Base-by-base conservation (phyloP, 2,888 invertebrate species). In the Metopia argyrocephala region DNA sequence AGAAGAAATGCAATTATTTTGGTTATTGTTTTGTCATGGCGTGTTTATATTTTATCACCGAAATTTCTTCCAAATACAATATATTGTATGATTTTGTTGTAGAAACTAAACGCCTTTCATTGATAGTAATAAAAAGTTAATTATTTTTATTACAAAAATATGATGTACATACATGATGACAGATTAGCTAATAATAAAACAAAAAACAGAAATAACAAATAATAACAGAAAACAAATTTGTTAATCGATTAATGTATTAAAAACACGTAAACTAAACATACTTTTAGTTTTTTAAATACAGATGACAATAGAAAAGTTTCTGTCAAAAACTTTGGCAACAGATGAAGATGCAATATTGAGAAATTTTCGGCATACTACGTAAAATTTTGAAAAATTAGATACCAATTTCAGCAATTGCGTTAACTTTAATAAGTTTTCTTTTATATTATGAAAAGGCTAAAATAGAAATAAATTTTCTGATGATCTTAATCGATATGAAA, bases 121-220 rank as follows among this genome's bases (percentile, higher is more conserved):
- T 45, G 21, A 23, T 31, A 31, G 31, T 45, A 61, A 61, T 38
- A 38, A 61, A 61, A 66, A 66, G 23, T 31, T 61, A 57, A 70
- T 70, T 70, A 52, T 9, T 27, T 70, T 31, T 52, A 50, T 50
- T 70, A 27, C 28, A 57, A 20, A 20, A 18, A 50, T 25, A 38
- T 59, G 59, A 70, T 21, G 20, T 45, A 21, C 6, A 38, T 38
- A 38, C 9, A 1, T 62, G 54, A 71, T 62, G 54, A 62, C 62
- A 54, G 62, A 71, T 45, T 38, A 9, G 21, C n/a, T 7, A n/a
- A 20, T 27, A 20, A 48, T 18, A 59, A 18, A 3, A 25, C 25
- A 21, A 23, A 46, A n/a, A 18, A 23, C 3, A 3, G 2, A 64
- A 27, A 18, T 27, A 28, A 18, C 9, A 57, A 38, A 15, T 12